Evolutionary conservation across 1,140 invertebrate genomes (phyloP), one percentile per base, ranked within the genome.

Genomic region (Lordiphosa collinella): DNA sequence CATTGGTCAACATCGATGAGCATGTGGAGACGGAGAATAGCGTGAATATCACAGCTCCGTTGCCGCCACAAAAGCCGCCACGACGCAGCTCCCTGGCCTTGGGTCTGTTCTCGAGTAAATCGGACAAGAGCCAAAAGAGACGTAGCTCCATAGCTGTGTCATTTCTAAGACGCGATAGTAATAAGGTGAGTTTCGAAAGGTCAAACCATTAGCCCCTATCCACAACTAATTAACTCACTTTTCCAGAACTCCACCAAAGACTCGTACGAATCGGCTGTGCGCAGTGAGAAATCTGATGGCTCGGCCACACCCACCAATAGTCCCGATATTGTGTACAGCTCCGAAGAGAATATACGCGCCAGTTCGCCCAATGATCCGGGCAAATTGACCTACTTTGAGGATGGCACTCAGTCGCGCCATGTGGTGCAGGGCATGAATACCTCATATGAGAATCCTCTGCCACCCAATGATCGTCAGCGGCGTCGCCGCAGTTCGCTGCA

Each of bases 401-500:
- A 88, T 59, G 82, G 86, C 58, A 76, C 72, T 37, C 76, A 72
- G 16, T 55, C 63, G 8, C 72, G 55, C 22, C 55, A 41, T 6
- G 51, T 79, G 14, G 70, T 86, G 8, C 86, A 86, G 62, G 82
- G 76, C 10, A 58, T 88, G 13, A 82, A 76, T 67, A 36, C 59
- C 6, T 65, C 63, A n/a, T 76, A 79, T 51, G 86, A 87, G 44
- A 64, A 4, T 25, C 22, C 22, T 1, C 7, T 72, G 6, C 61
- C 79, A 12, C 11, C 71, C 9, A 84, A 68, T 22, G 86, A 87
- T 38, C 80, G 79, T 4, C 74, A 79, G 90, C 86, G 90, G 79
- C 73, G 88, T 91, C 90, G 91, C 91, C 91, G 90, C 89, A 94
- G 93, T 54, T 95, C 94, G 1, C 94, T 94, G 91, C 93, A 95